phyloP scores from a whole-genome alignment of 2,113 vertebrate genomes.

The Daphoenositta chrysoptera region DNA sequence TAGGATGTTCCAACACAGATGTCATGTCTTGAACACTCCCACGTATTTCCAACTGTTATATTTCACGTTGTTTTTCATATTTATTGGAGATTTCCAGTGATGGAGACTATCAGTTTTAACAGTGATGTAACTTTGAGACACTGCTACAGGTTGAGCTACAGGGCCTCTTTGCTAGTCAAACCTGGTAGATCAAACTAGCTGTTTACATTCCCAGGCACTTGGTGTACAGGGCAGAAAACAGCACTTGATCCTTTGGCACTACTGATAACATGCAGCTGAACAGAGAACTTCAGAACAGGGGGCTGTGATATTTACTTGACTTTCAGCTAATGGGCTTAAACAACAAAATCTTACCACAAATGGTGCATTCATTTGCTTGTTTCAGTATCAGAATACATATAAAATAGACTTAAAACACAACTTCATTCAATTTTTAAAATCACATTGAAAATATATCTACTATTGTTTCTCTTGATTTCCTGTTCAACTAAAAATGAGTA shows the following conservation, averaged over 20 bases:
- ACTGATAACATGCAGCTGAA: neutral
- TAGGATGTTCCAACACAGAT: neutral
- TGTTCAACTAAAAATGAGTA: neutral
- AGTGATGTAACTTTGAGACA: neutral
- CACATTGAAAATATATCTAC: neutral
- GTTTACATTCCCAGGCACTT: neutral
- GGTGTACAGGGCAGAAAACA: neutral
- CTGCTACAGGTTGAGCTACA: neutral
- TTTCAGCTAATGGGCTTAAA: neutral
- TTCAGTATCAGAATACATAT: neutral
- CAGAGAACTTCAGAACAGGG: neutral
- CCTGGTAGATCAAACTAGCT: neutral
- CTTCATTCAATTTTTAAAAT: neutral
- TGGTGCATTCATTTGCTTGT: neutral
- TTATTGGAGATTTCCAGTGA: neutral
- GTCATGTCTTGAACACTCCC: neutral
- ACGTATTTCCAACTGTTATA: neutral
- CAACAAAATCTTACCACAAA: neutral
- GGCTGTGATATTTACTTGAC: neutral
- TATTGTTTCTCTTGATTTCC: neutral
- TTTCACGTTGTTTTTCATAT: neutral
- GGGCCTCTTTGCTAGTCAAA: neutral
- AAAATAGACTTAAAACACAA: neutral
- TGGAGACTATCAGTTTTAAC: neutral
- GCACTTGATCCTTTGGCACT: neutral